Base-by-base conservation (phyloP, 2,113 vertebrate genomes). In the Galeopterus variegatus region DNA sequence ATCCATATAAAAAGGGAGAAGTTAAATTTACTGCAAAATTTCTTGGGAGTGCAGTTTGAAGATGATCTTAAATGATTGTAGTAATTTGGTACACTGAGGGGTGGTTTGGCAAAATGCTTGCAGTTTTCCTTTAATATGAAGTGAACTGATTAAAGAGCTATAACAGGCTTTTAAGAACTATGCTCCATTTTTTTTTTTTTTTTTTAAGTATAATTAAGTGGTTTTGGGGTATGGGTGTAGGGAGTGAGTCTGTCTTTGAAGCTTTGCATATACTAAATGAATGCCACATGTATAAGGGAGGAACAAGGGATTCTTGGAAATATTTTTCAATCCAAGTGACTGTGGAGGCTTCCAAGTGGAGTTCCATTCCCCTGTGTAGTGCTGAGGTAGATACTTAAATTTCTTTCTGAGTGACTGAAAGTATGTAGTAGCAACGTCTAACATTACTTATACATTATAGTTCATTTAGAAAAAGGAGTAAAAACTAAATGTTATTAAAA, bases 171-270 rank as follows among this genome's bases (percentile, higher is more conserved):
- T 72, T 79, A 56, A 28, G 31, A 75, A 58, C 58, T 82, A 13
- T 31, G 70, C 26, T 28, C 15, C 14, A 48, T 33, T 50, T 48
- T 48, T 24, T 23, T 23, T 84, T 60, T 52, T 41, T 14, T 28
- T 73, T 69, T 33, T 11, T 0, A 64, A 93, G 77, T 92, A n/a
- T 88, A 93, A 83, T 73, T 85, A 60, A 93, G 82, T 95, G 69
- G 86, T 91, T 94, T 97, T 18, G 36, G 45, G 69, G 31, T 90
- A 84, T 75, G 89, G 52, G 31, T 89, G 11, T 94, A 91, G 87
- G 64, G 48, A 94, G 12, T 70, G 56, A 85, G 54, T 69, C 19
- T 90, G 65, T 65, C 93, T 97, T 93, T 97, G 93, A 97, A 95
- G 65, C 95, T 96, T 76, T 41, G 48, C 18, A 6, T 89, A 21